Evolutionary conservation across 2,888 invertebrate genomes (phyloP).

Genomic region (Ormyrus rosae): DNA sequence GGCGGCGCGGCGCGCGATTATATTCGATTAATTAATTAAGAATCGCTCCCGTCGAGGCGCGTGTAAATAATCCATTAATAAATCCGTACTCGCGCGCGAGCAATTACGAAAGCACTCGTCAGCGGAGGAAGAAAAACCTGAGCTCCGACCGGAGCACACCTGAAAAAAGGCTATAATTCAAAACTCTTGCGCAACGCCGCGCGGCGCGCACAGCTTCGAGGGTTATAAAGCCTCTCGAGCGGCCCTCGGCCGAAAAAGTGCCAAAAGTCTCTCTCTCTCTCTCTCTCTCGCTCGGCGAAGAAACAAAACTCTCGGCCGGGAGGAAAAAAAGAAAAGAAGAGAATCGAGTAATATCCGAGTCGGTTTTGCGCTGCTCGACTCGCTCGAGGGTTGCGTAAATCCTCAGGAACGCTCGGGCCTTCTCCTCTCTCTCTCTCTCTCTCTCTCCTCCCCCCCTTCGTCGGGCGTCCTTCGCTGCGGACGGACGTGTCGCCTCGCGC

Average conservation of each 20-base stretch:
- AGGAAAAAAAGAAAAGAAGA: neutral
- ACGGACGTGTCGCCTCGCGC: conserved; percentile 49
- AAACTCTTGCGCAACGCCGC: no score
- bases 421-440: neutral
- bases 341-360: conserved; percentile 7
- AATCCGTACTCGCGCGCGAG: no score
- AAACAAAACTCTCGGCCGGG: neutral
- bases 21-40: no score
- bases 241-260: neutral
- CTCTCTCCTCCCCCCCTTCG: neutral
- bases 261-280: neutral
- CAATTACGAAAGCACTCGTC: no score
- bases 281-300: neutral
- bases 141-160: no score
- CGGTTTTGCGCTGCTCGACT: conserved; percentile 59
- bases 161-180: no score
- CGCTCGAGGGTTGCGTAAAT: conserved; percentile 73
- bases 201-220: no score
- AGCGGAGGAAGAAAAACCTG: neutral
- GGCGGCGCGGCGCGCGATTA: no score
- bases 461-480: conserved; percentile 23
- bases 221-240: no score
- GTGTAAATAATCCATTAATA: no score
- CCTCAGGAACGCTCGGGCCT: conserved; percentile 52
- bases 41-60: no score